These are phyloP conservation scores for Mastomys natalensis DNA, from an alignment of 2,113 vertebrate species.

Conservation along the genomic window DNA sequence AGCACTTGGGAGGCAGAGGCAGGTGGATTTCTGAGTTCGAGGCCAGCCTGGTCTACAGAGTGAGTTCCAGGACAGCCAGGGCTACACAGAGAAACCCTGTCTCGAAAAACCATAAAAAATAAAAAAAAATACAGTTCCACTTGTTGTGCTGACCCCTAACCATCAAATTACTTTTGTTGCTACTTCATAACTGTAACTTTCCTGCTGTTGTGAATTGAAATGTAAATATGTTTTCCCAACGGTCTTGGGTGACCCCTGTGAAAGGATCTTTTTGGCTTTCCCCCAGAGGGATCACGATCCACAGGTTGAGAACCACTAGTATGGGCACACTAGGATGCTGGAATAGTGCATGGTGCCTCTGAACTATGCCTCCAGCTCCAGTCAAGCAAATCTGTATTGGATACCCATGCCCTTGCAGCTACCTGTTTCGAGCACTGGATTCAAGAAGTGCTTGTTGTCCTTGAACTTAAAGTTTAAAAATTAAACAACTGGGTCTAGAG, in stretches of 20 bases:
- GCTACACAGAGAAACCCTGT: no score
- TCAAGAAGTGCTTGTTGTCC: constrained; percentile 30
- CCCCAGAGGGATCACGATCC: background rate
- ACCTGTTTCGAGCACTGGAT: constrained; percentile 14
- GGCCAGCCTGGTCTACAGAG: no score
- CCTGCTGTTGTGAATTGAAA: background rate
- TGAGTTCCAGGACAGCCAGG: no score
- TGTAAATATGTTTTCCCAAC: background rate
- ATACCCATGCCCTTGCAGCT: background rate
- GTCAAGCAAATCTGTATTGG: constrained; percentile 26
- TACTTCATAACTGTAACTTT: background rate
- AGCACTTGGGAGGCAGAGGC: no score
- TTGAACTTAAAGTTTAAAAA: constrained; percentile 23
- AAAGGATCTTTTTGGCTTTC: background rate
- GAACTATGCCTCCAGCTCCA: background rate
- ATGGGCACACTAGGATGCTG: background rate
- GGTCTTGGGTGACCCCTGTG: background rate
- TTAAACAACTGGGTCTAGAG: background rate
- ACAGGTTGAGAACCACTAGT: background rate
- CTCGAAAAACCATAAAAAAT: no score
- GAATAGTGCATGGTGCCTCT: background rate
- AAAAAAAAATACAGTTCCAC: background rate
- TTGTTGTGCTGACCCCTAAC: background rate
- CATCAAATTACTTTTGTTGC: background rate
- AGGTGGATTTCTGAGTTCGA: no score